phyloP scores from a whole-genome alignment of 30 jellyfish, hydroid and myxozoan species.

The Chrysaora quinquecirrha region DNA sequence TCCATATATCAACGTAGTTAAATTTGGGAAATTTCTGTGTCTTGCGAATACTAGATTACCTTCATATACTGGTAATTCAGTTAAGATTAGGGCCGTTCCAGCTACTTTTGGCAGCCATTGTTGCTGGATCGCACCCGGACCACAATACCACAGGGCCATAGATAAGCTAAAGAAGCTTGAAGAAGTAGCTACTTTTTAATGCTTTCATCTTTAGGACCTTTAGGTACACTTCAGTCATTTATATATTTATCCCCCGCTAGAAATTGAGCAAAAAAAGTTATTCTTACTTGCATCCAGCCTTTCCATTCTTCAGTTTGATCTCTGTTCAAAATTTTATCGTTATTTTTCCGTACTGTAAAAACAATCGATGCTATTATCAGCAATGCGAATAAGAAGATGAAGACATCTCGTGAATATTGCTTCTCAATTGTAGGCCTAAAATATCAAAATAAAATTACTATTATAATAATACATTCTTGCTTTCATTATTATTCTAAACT shows the following conservation, averaged over 20 bases:
- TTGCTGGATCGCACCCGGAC: no score
- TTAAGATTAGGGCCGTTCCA: no score
- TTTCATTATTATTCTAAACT: background rate
- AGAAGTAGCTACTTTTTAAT: no score
- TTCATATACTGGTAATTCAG: no score
- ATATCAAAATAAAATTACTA: background rate
- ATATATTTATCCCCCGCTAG: no score
- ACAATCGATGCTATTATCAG: constrained; percentile 82
- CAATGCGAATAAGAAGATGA: constrained; percentile 77
- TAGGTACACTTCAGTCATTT: background rate
- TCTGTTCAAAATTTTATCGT: constrained; percentile 79
- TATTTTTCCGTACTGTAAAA: constrained; percentile 69
- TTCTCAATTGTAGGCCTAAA: constrained; percentile 97
- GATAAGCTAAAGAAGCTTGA: no score
- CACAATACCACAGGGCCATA: no score
- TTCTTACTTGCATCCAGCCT: constrained; percentile 99
- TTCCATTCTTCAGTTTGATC: constrained; percentile 99
- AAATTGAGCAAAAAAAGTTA: no score
- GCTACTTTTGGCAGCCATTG: no score
- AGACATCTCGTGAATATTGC: constrained; percentile 94
- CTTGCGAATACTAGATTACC: no score
- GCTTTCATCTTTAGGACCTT: background rate
- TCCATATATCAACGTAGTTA: no score
- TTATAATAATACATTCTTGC: background rate
- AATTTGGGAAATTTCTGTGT: no score